phyloP scores from a whole-genome alignment of 1,140 invertebrate genomes.

The Orussus abietinus region DNA sequence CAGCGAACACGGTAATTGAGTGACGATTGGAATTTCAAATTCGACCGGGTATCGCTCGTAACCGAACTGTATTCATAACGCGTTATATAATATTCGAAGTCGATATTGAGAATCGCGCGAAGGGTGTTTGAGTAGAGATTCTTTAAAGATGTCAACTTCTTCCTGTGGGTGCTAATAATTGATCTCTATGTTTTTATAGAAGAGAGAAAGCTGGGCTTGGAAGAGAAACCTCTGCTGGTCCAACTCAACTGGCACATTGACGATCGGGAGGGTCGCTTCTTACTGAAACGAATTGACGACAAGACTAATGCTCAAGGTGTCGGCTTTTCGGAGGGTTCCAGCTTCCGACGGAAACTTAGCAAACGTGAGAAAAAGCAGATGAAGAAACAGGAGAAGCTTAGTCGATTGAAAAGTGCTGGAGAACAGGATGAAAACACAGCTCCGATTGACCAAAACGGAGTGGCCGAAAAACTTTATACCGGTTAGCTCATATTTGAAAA shows the following conservation, averaged over 20 bases:
- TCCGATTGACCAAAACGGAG: conserved; percentile 77
- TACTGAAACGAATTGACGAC: conserved; percentile 84
- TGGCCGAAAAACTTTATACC: conserved; percentile 90
- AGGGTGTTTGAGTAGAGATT: too few relatives aligned
- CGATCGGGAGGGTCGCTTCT: conserved; percentile 94
- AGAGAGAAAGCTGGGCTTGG: conserved; percentile 81
- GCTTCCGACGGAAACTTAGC: conserved; percentile 88
- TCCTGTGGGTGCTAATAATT: too few relatives aligned
- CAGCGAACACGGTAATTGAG: conserved; percentile 23
- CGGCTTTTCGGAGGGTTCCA: conserved; percentile 61
- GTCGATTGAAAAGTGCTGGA: conserved; percentile 66
- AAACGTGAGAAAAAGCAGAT: conserved; percentile 98
- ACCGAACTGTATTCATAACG: conserved; percentile 7
- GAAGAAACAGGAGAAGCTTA: conserved; percentile 94
- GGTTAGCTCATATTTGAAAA: conserved; percentile 53
- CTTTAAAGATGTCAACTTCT: too few relatives aligned
- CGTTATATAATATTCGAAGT: conserved; percentile 4
- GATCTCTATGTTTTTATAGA: conserved; percentile 62
- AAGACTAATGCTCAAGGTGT: conserved; percentile 62
- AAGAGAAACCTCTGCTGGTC: conserved; percentile 94
- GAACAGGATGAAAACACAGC: conserved; percentile 62
- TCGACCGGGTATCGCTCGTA: conserved; percentile 16
- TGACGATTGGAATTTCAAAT: conserved; percentile 22
- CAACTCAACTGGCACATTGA: conserved; percentile 99
- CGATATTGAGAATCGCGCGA: too few relatives aligned